A percentile compares a stretch with the other conserved stretches of the same genome.
These are phyloP conservation scores for Ctenosaura bakeri DNA, from an alignment of 2,797 vertebrate genomes.

Conservation along the genomic window DNA sequence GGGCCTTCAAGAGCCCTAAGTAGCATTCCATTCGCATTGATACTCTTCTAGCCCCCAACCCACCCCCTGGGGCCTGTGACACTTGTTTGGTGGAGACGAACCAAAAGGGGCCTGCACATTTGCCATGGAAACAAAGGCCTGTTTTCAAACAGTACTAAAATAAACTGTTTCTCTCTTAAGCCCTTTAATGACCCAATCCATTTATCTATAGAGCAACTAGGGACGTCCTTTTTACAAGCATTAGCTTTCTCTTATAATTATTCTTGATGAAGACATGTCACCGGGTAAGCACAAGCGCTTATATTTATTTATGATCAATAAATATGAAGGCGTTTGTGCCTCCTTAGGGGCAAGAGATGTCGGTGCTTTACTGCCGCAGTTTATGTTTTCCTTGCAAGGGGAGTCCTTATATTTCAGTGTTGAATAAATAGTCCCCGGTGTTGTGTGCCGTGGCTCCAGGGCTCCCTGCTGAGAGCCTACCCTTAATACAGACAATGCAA, in stretches of 20 bases:
- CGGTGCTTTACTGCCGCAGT: slow-evolving; percentile 63
- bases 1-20: slow-evolving; percentile 61
- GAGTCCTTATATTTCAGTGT: slow-evolving; percentile 81
- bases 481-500: slow-evolving; percentile 93
- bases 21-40: slow-evolving; percentile 53
- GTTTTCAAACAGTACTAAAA: slow-evolving; percentile 81
- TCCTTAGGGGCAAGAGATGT: slow-evolving; percentile 49
- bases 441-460: slow-evolving; percentile 87
- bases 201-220: slow-evolving; percentile 60
- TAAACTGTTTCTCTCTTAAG: slow-evolving; percentile 77
- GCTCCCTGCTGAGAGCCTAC: slow-evolving; percentile 95
- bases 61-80: background rate
- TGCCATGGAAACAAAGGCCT: slow-evolving; percentile 81
- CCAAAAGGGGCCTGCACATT: slow-evolving; percentile 74
- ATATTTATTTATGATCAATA: slow-evolving; percentile 60
- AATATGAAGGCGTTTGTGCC: slow-evolving; percentile 59
- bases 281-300: slow-evolving; percentile 63
- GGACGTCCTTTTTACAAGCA: slow-evolving; percentile 24
- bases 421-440: slow-evolving; percentile 88
- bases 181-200: slow-evolving; percentile 78
- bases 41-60: slow-evolving; percentile 54
- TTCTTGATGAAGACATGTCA: slow-evolving; percentile 34
- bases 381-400: slow-evolving; percentile 74
- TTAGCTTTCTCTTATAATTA: background rate
- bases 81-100: slow-evolving; percentile 72